phyloP scores from a whole-genome alignment of 1,140 invertebrate species.

The Drosophila carrolli region DNA sequence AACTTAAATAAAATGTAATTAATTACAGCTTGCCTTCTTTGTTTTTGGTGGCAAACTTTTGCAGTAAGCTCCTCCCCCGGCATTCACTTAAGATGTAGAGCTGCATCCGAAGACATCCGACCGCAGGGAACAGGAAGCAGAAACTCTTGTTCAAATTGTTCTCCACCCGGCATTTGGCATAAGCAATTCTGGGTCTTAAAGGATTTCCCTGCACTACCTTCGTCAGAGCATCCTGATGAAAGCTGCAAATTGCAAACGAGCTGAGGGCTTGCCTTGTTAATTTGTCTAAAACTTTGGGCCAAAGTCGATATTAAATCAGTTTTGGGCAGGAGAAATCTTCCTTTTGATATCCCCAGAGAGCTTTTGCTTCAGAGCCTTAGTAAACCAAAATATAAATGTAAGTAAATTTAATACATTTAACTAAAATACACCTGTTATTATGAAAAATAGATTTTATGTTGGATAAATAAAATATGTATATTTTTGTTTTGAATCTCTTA shows the following conservation, averaged over 20 bases:
- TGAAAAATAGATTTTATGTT: no score
- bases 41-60: slow-evolving; percentile 34
- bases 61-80: slow-evolving; percentile 5
- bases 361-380: no score
- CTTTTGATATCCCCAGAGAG: not conserved
- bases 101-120: slow-evolving; percentile 36
- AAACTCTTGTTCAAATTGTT: slow-evolving; percentile 47
- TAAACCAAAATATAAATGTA: no score
- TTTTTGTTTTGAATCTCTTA: no score
- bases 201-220: slow-evolving; percentile 37
- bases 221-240: slow-evolving; percentile 19
- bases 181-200: slow-evolving; percentile 50
- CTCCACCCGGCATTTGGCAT: slow-evolving; percentile 30
- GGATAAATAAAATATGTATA: no score
- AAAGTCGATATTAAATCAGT: slow-evolving; percentile 27
- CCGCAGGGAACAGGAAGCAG: slow-evolving; percentile 32
- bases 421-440: no score
- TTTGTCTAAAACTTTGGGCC: slow-evolving; percentile 21
- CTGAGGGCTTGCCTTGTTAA: slow-evolving; percentile 21
- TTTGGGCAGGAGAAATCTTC: not conserved
- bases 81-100: slow-evolving; percentile 47
- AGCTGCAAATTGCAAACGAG: slow-evolving; percentile 24
- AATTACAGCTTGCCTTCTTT: slow-evolving; percentile 46
- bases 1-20: slow-evolving; percentile 74
- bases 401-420: no score